phyloP scores from a whole-genome alignment of 2,797 vertebrate species.

The Trachops cirrhosus region DNA sequence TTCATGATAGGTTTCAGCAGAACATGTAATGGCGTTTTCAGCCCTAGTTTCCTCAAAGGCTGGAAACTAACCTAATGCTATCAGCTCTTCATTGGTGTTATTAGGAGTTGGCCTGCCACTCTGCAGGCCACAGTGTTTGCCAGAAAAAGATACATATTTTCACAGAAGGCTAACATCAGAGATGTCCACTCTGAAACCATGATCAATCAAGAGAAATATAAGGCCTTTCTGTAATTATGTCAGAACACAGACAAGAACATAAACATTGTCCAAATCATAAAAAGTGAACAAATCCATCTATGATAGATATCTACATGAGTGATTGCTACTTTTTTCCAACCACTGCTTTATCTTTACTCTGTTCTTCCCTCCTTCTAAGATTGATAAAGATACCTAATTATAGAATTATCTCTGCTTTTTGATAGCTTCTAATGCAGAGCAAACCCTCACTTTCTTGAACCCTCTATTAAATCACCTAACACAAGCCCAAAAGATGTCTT shows the following conservation, averaged over 20 bases:
- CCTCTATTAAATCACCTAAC: background rate
- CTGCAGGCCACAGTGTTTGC: background rate
- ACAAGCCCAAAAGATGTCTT: background rate
- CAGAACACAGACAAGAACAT: background rate
- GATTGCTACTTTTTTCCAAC: background rate
- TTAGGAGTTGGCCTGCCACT: background rate
- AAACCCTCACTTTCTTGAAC: background rate
- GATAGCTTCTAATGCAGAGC: background rate
- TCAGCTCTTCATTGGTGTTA: background rate
- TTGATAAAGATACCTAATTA: background rate
- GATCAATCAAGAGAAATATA: background rate
- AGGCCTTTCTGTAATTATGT: background rate
- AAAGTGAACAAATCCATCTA: background rate
- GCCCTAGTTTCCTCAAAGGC: background rate
- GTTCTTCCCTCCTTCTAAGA: background rate
- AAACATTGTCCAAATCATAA: background rate
- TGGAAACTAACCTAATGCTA: background rate
- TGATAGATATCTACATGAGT: background rate
- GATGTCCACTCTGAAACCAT: background rate
- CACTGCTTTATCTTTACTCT: background rate
- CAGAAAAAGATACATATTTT: background rate
- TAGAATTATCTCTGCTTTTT: background rate
- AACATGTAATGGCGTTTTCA: background rate
- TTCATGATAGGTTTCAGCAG: background rate
- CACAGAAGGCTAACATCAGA: background rate